Evolutionary conservation across 2,888 invertebrate genomes (phyloP).

Genomic region (Cryptus armator): DNA sequence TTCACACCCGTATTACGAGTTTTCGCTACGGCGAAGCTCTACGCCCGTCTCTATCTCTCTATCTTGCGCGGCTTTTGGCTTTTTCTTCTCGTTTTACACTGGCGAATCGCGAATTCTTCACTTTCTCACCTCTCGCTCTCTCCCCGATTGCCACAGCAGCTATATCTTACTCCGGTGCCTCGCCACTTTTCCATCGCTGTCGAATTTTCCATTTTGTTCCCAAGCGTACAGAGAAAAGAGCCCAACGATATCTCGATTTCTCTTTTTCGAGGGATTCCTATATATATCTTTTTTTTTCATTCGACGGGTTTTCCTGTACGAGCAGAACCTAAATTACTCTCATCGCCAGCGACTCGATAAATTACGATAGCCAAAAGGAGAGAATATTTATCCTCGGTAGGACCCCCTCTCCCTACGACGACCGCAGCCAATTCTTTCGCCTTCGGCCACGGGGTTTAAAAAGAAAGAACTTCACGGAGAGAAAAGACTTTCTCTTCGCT

Average conservation of each 20-base stretch:
- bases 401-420: slow-evolving; percentile 30
- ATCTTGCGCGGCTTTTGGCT: slow-evolving; percentile 10
- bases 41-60: slow-evolving; percentile 15
- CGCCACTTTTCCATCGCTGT: not conserved
- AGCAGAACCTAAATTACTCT: slow-evolving; percentile 66
- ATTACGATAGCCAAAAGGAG: slow-evolving; percentile 72
- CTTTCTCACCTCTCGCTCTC: not conserved
- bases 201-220: slow-evolving; percentile 49
- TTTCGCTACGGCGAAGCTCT: not conserved
- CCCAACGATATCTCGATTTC: slow-evolving; percentile 35
- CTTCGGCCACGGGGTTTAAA: slow-evolving; percentile 53
- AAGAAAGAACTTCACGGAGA: slow-evolving; percentile 36
- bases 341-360: slow-evolving; percentile 76
- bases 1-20: slow-evolving; percentile 64
- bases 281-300: slow-evolving; percentile 1
- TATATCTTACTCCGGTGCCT: slow-evolving; percentile 7
- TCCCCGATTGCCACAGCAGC: slow-evolving; percentile 36
- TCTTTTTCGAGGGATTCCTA: slow-evolving; percentile 34
- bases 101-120: slow-evolving; percentile 14
- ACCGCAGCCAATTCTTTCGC: slow-evolving; percentile 75
- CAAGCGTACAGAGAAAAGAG: slow-evolving; percentile 18
- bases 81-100: slow-evolving; percentile 4
- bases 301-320: slow-evolving; percentile 16
- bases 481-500: slow-evolving; percentile 37
- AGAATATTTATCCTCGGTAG: slow-evolving; percentile 74